phyloP scores from a whole-genome alignment of 2,113 vertebrate genomes.

The Heliornis fulica region DNA sequence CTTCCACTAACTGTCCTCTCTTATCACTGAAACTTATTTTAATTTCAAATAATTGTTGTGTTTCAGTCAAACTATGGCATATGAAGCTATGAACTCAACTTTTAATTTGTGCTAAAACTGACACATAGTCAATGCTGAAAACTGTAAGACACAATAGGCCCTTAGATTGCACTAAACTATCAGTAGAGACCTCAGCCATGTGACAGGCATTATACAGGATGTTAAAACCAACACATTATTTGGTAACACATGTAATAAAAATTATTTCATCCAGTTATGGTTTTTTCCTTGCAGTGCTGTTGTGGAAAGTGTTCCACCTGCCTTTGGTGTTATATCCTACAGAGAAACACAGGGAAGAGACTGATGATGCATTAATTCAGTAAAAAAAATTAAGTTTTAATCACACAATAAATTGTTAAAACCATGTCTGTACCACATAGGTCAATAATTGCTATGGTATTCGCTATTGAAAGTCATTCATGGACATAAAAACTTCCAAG shows the following conservation, averaged over 20 bases:
- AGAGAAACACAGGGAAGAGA: not conserved
- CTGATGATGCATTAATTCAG: not conserved
- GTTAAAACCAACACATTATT: not conserved
- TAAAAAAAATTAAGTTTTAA: not conserved
- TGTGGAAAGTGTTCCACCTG: not conserved
- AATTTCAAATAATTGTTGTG: not conserved
- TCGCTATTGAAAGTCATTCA: not conserved
- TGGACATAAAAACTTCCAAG: not conserved
- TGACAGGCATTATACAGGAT: not conserved
- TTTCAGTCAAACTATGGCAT: not conserved
- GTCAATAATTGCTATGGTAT: not conserved
- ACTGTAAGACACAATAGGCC: not conserved
- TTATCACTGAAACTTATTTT: not conserved
- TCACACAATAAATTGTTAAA: not conserved
- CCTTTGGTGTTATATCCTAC: not conserved
- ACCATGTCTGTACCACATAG: not conserved
- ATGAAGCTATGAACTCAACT: not conserved
- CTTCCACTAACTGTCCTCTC: not conserved
- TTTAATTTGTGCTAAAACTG: not conserved
- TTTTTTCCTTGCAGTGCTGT: not conserved
- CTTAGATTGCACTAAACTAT: not conserved
- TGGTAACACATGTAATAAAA: not conserved
- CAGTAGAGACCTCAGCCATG: not conserved
- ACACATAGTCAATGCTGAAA: not conserved
- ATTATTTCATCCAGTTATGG: not conserved